A percentile compares a stretch with the other conserved stretches of the same genome.
Conservation (phyloP, 2,888 invertebrate genomes). For the Slavum lentiscoides region DNA sequence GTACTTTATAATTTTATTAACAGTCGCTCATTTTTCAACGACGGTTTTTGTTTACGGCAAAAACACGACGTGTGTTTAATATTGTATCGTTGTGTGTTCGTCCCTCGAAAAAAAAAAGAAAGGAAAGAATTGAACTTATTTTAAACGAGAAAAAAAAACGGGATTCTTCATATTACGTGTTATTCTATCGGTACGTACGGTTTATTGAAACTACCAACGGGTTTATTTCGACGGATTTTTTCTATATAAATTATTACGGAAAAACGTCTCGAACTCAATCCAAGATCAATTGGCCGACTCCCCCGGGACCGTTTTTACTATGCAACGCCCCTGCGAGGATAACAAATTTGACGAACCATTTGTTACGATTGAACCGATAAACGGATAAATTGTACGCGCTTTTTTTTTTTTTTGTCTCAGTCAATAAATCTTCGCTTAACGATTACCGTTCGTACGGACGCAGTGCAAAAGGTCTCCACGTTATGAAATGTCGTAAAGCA, state of each 20-base stretch:
- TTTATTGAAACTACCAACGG: too few relatives aligned
- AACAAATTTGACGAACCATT: constrained; percentile 8
- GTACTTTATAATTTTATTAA: too few relatives aligned
- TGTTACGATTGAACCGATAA: background rate
- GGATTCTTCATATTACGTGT: too few relatives aligned
- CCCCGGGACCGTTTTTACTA: constrained; percentile 14
- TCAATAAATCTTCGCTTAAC: constrained; percentile 20
- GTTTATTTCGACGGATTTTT: too few relatives aligned
- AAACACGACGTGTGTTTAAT: too few relatives aligned
- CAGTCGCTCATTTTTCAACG: too few relatives aligned
- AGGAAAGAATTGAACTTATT: too few relatives aligned
- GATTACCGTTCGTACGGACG: constrained; percentile 15
- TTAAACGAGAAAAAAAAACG: too few relatives aligned
- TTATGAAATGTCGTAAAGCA: constrained; percentile 6
- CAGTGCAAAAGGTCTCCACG: background rate
- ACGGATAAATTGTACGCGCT: constrained; percentile 2
- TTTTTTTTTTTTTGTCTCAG: background rate
- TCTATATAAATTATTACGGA: background rate
- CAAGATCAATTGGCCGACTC: constrained; percentile 30
- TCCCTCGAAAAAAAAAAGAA: too few relatives aligned
- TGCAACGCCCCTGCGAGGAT: background rate
- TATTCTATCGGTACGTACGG: too few relatives aligned
- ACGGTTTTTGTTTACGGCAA: too few relatives aligned
- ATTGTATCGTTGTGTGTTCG: too few relatives aligned
- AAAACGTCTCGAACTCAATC: constrained; percentile 13